phyloP scores from a whole-genome alignment of 2,888 invertebrate genomes.

The Tillus elongatus region DNA sequence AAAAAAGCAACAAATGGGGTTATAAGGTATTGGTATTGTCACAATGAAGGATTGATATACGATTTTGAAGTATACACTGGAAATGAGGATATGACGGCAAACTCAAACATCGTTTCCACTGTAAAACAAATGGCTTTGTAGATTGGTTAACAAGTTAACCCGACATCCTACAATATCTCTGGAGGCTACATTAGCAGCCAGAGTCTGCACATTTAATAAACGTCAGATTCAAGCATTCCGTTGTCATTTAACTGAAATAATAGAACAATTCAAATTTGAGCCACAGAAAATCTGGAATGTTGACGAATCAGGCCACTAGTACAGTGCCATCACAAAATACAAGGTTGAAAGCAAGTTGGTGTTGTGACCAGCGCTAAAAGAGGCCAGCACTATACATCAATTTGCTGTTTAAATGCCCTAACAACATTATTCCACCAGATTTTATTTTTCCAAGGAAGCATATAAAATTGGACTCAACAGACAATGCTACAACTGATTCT shows the following conservation, averaged over 20 bases:
- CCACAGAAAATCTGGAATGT: constrained; percentile 2
- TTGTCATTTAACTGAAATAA: constrained; percentile 1
- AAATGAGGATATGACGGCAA: too few relatives aligned
- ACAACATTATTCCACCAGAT: not conserved
- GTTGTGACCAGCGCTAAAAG: constrained; percentile 2
- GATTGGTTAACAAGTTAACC: too few relatives aligned
- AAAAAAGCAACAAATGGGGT: too few relatives aligned
- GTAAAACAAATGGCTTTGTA: too few relatives aligned
- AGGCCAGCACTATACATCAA: constrained; percentile 2
- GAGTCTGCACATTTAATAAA: constrained; percentile 3
- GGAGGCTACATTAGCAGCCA: constrained; percentile 4
- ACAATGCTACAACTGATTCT: constrained; percentile 2
- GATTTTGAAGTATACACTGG: too few relatives aligned
- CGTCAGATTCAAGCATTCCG: constrained; percentile 1
- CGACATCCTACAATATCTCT: too few relatives aligned
- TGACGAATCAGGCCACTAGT: constrained; percentile 4
- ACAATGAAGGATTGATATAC: too few relatives aligned
- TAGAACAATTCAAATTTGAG: constrained; percentile 2
- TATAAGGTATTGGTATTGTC: too few relatives aligned
- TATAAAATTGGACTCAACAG: constrained; percentile 3
- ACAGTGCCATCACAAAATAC: constrained; percentile 1
- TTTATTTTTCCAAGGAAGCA: constrained; percentile 2
- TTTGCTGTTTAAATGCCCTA: not conserved
- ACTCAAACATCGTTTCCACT: too few relatives aligned
- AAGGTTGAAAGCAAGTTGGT: constrained; percentile 2